Conservation (phyloP, 2,113 vertebrate species). For the Bungarus multicinctus region DNA sequence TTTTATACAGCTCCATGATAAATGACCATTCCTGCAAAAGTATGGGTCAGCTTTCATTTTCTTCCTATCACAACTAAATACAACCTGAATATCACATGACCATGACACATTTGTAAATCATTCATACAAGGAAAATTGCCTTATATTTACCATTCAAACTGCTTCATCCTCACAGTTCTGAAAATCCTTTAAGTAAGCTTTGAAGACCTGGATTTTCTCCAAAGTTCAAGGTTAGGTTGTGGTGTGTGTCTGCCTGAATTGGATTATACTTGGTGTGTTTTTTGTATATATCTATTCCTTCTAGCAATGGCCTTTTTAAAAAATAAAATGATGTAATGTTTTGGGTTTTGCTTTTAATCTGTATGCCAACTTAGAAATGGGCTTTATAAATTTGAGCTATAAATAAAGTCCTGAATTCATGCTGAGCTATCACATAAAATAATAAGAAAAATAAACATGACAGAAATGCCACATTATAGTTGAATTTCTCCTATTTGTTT, state of each 20-base stretch:
- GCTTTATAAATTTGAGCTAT: background rate
- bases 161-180: conserved; percentile 16
- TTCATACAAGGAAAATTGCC: conserved; percentile 23
- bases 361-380: background rate
- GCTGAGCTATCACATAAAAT: background rate
- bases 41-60: conserved; percentile 50
- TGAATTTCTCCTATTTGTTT: background rate
- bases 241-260: background rate
- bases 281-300: background rate
- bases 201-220: conserved; percentile 17
- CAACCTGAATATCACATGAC: conserved; percentile 24
- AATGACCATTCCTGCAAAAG: conserved; percentile 61
- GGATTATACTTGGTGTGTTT: background rate
- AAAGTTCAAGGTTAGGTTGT: background rate
- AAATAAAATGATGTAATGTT: background rate
- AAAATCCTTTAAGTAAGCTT: background rate
- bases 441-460: background rate
- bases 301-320: background rate
- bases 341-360: background rate
- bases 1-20: conserved; percentile 64
- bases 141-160: conserved; percentile 20
- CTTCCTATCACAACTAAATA: conserved; percentile 15
- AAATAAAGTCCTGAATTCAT: background rate
- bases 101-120: conserved; percentile 43
- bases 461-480: background rate